Conservation (phyloP, 2,797 vertebrate genomes). For the Tapirus indicus region DNA sequence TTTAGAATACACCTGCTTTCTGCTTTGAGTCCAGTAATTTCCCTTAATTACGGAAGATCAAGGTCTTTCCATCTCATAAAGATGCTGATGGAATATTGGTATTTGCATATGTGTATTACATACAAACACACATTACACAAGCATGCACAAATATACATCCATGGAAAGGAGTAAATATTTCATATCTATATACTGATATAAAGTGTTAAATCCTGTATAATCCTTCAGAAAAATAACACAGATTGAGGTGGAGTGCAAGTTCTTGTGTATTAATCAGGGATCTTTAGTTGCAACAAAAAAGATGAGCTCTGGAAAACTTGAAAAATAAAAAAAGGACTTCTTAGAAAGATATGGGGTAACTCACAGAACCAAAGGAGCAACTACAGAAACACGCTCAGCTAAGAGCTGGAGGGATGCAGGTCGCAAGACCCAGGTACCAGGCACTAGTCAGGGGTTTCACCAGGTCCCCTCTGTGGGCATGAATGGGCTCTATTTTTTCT, state of each 20-base stretch:
- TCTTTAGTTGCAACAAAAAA: background rate
- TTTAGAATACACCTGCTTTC: background rate
- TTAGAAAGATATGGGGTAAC: background rate
- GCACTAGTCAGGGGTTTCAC: background rate
- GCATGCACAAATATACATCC: background rate
- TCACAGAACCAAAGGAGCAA: background rate
- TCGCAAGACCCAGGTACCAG: background rate
- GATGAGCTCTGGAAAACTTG: background rate
- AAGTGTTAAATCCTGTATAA: conserved; percentile 4
- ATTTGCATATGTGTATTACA: background rate
- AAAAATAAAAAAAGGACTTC: background rate
- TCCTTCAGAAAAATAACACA: conserved; percentile 7
- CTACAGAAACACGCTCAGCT: background rate
- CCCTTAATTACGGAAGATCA: conserved; percentile 23
- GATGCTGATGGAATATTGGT: background rate
- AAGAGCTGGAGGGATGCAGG: background rate
- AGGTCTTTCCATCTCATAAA: background rate
- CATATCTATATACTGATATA: background rate
- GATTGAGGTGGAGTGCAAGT: background rate
- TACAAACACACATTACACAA: background rate
- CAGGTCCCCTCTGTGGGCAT: background rate
- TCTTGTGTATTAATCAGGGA: background rate
- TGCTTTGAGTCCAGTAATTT: background rate
- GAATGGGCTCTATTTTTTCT: background rate
- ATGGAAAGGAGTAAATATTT: background rate